A percentile compares a stretch with the other conserved stretches of the same genome.
Conservation (phyloP, 2,113 vertebrate species). For the Seriola dumerili region DNA sequence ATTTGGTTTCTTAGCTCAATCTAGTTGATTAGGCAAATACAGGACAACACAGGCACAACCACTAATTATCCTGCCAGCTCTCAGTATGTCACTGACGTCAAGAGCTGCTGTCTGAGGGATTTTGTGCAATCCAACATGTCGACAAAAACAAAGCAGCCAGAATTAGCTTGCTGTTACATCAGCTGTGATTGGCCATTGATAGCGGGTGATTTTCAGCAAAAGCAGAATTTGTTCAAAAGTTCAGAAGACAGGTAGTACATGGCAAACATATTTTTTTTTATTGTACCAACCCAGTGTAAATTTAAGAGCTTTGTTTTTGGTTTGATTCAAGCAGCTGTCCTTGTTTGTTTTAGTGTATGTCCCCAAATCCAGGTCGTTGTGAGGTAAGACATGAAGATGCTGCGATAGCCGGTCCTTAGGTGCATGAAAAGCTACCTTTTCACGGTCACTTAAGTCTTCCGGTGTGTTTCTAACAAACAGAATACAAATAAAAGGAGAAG, state of each 20-base stretch:
- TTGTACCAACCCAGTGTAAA: too few species aligned
- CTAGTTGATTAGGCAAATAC: background rate
- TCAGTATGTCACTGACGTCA: background rate
- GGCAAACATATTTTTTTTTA: background rate
- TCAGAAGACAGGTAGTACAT: background rate
- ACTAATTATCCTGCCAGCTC: constrained; percentile 1
- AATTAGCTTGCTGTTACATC: background rate
- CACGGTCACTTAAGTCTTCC: background rate
- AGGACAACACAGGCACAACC: background rate
- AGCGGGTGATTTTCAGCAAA: background rate
- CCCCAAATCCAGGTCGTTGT: background rate
- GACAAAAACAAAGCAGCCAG: background rate
- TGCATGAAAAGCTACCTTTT: background rate
- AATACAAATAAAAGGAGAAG: background rate
- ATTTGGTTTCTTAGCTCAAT: background rate
- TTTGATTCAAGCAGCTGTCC: background rate
- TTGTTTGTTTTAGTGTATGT: background rate
- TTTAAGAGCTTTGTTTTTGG: background rate
- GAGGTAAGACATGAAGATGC: background rate
- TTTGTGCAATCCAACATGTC: background rate
- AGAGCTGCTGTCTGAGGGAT: constrained; percentile 23
- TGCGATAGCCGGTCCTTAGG: background rate
- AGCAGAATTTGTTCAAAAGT: background rate
- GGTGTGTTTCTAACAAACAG: background rate
- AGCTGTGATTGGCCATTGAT: background rate